These are phyloP conservation scores for Anguilla rostrata DNA, from an alignment of 2,113 vertebrate genomes.

Conservation along the genomic window DNA sequence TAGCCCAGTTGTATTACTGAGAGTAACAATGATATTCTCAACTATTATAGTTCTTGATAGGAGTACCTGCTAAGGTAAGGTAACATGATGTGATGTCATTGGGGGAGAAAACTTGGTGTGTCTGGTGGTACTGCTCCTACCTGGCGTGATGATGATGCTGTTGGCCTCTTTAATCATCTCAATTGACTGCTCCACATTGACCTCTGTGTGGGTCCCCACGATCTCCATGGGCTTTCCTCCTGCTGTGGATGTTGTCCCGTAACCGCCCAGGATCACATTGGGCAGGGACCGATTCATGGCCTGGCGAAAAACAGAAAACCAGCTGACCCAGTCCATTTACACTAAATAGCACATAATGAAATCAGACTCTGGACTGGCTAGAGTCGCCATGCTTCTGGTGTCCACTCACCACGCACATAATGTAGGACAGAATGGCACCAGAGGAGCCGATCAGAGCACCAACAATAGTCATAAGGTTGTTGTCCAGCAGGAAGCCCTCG, in stretches of 20 bases:
- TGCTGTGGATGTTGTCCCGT: constrained; percentile 69
- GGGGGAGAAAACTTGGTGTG: background rate
- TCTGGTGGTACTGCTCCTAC: constrained; percentile 44
- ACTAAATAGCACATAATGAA: background rate
- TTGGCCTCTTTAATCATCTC: constrained; percentile 76
- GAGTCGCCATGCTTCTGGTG: too few relatives aligned
- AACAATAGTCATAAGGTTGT: constrained; percentile 78
- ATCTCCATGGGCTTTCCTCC: constrained; percentile 80
- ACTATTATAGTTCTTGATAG: background rate
- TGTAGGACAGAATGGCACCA: constrained; percentile 78
- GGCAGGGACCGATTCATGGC: constrained; percentile 77
- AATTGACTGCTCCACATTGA: constrained; percentile 74
- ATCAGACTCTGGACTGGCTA: too few relatives aligned
- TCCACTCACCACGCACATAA: constrained; percentile 79
- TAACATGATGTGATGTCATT: too few relatives aligned
- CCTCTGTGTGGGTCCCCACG: constrained; percentile 75
- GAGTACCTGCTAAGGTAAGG: background rate
- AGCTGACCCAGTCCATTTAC: background rate
- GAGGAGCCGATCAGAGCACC: constrained; percentile 78
- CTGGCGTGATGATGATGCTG: constrained; percentile 77
- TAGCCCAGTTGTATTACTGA: too few relatives aligned
- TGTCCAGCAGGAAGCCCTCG: constrained; percentile 74
- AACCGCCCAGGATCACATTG: constrained; percentile 75
- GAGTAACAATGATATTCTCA: too few relatives aligned
- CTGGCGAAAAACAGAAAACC: constrained; percentile 36